Evolutionary conservation across 1,140 invertebrate genomes (phyloP).

Genomic region (Callitettix versicolor): DNA sequence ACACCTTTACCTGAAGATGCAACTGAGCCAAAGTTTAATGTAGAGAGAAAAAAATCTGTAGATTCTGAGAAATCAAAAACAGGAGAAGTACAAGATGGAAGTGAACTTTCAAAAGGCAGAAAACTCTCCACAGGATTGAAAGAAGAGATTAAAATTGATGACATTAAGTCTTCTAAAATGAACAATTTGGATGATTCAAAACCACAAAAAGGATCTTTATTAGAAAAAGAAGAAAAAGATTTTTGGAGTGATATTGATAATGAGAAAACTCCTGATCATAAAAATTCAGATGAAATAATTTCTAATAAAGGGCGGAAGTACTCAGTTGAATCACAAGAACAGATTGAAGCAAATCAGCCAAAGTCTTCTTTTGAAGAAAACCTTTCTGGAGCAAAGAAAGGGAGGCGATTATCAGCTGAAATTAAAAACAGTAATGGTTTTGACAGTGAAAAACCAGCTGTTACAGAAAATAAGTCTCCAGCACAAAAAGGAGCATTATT

Average conservation of each 20-base stretch:
- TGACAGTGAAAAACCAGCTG: not conserved
- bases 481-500: not conserved
- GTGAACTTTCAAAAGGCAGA: constrained; percentile 22
- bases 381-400: not conserved
- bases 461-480: not conserved
- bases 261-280: not conserved
- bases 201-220: no score
- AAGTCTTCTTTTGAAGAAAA: not conserved
- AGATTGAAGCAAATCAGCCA: constrained; percentile 27
- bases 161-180: not conserved
- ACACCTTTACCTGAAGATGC: constrained; percentile 8
- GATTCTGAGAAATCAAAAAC: not conserved
- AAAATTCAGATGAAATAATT: not conserved
- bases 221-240: not conserved
- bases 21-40: not conserved
- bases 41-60: not conserved
- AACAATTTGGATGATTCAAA: not conserved
- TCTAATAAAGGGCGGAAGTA: not conserved
- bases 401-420: constrained; percentile 28
- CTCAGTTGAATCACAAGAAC: not conserved
- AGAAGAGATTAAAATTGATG: not conserved
- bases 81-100: not conserved
- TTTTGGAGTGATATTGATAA: not conserved
- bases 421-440: constrained; percentile 9
- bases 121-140: constrained; percentile 22